Percentiles rank a stretch among this genome's conserved stretches.
phyloP scores from a whole-genome alignment of 2,888 invertebrate species.

The Thelaira solivaga region DNA sequence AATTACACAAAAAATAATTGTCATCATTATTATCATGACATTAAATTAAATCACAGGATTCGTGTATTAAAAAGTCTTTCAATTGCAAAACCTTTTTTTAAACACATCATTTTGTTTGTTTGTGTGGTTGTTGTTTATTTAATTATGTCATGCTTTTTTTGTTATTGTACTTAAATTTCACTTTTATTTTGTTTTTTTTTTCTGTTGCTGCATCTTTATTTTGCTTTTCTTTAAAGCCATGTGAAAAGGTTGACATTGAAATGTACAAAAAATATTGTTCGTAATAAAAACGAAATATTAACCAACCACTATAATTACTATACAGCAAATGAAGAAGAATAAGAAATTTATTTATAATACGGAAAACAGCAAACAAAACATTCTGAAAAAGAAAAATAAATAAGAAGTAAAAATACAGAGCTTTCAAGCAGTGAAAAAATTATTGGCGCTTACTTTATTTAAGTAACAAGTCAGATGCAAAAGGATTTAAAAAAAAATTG shows the following conservation, averaged over 20 bases:
- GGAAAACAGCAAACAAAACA: not conserved
- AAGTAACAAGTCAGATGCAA: too few species aligned
- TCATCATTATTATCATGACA: not conserved
- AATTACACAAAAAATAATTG: not conserved
- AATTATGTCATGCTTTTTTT: conserved; percentile 45
- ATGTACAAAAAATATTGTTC: conserved; percentile 12
- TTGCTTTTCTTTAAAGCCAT: not conserved
- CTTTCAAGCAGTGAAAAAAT: too few species aligned
- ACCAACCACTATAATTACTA: too few species aligned
- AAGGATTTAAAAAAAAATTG: too few species aligned
- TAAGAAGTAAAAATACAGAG: too few species aligned
- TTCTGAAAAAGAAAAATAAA: not conserved
- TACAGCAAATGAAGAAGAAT: conserved; percentile 16
- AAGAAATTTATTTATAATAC: not conserved
- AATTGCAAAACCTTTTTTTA: too few species aligned
- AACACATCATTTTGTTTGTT: too few species aligned
- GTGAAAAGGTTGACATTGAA: conserved; percentile 50
- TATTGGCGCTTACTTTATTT: too few species aligned
- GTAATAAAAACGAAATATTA: not conserved
- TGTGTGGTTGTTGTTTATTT: too few species aligned
- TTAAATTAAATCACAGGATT: too few species aligned
- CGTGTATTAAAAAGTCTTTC: too few species aligned
- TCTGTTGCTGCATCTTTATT: not conserved
- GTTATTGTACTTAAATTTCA: not conserved
- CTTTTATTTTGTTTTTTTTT: not conserved